phyloP scores from a whole-genome alignment of 1,140 invertebrate genomes.

The Rhyacophila brunnea region DNA sequence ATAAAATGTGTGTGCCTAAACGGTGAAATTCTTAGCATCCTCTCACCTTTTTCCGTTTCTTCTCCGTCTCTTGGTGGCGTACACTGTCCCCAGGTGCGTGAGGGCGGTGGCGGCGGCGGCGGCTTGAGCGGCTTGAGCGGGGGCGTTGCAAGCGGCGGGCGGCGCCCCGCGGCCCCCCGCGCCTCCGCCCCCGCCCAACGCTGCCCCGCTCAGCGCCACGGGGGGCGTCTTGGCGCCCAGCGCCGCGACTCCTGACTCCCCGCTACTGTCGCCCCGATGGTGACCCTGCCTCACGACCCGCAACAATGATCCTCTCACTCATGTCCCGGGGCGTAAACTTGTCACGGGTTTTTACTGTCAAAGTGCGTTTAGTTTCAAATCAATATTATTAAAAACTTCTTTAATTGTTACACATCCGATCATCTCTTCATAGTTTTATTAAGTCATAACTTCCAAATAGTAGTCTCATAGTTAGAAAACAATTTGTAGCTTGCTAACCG shows the following conservation, averaged over 20 bases:
- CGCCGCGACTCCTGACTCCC: neutral
- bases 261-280: constrained; percentile 7
- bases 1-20: too few relatives aligned
- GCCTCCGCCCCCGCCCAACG: constrained; percentile 2
- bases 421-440: neutral
- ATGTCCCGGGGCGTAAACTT: neutral
- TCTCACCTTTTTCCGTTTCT: constrained; percentile 91
- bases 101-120: constrained; percentile 62
- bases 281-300: constrained; percentile 1
- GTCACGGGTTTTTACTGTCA: neutral
- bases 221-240: constrained; percentile 3
- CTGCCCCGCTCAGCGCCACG: constrained; percentile 4
- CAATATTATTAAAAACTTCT: constrained; percentile 1
- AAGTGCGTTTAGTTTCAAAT: neutral
- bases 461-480: too few relatives aligned
- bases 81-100: constrained; percentile 90
- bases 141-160: constrained; percentile 1
- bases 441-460: too few relatives aligned
- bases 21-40: neutral
- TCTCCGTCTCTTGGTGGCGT: constrained; percentile 88
- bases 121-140: constrained; percentile 6
- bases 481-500: too few relatives aligned
- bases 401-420: neutral
- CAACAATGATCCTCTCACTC: neutral
- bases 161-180: constrained; percentile 1